Percentiles rank a stretch among this genome's conserved stretches.
phyloP scores from a whole-genome alignment of 1,140 invertebrate species.

The Eriocheir sinensis region DNA sequence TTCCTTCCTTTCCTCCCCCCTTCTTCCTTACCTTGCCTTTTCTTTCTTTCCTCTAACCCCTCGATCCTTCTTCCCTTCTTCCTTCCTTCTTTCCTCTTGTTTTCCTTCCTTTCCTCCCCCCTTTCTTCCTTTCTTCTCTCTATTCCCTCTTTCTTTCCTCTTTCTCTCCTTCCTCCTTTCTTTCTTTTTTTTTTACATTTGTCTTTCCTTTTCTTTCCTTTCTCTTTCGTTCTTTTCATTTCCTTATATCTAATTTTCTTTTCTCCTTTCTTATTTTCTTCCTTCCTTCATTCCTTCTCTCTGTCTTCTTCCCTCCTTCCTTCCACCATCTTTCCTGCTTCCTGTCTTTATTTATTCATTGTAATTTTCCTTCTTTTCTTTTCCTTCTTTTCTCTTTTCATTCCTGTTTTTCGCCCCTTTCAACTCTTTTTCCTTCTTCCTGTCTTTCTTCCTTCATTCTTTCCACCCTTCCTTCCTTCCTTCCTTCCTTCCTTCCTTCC shows the following conservation, averaged over 20 bases:
- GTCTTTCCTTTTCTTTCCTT: too few species aligned
- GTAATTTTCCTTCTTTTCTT: too few species aligned
- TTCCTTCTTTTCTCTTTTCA: background rate
- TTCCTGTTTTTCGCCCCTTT: background rate
- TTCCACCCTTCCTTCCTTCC: background rate
- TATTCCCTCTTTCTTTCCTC: background rate
- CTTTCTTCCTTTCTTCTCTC: background rate
- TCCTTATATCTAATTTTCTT: too few species aligned
- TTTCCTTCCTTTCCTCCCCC: background rate
- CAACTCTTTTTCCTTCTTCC: background rate
- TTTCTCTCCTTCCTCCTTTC: background rate
- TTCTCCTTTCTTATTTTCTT: background rate
- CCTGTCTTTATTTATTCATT: too few species aligned
- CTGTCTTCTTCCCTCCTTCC: background rate
- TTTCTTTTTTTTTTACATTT: background rate
- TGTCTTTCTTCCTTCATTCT: background rate
- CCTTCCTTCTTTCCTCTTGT: background rate
- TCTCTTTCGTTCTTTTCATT: too few species aligned
- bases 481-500: background rate
- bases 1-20: background rate
- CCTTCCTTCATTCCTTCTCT: background rate
- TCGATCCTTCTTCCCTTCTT: background rate
- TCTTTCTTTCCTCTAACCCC: too few species aligned
- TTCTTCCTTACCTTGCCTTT: background rate
- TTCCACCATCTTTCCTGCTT: background rate